A percentile compares a stretch with the other conserved stretches of the same genome.
Evolutionary conservation across 2,888 invertebrate genomes (phyloP).

Genomic region (Cantharis flavilabris): DNA sequence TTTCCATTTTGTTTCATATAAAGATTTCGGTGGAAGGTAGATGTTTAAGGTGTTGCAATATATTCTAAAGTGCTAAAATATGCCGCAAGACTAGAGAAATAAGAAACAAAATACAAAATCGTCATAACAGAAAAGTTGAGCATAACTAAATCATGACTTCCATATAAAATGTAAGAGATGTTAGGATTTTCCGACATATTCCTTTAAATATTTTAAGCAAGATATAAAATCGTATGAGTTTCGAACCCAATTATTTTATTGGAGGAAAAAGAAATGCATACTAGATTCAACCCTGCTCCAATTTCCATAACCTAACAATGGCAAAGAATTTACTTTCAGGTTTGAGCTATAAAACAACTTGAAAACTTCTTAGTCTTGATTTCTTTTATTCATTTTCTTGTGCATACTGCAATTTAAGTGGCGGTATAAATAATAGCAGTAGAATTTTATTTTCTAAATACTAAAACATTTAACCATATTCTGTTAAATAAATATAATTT

Average conservation of each 20-base stretch:
- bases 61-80: not conserved
- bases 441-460: not conserved
- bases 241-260: not conserved
- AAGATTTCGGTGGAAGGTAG: not conserved
- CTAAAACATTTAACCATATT: not conserved
- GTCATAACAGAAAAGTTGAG: not conserved
- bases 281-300: not conserved
- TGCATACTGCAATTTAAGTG: slow-evolving; percentile 4
- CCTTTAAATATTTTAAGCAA: not conserved
- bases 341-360: not conserved
- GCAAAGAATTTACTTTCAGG: not conserved
- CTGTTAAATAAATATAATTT: not conserved
- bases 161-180: not conserved
- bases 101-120: not conserved
- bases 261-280: not conserved
- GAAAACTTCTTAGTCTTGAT: slow-evolving; percentile 2
- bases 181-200: not conserved
- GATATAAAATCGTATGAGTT: not conserved
- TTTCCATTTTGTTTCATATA: not conserved
- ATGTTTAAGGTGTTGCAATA: not conserved
- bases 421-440: not conserved
- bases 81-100: not conserved
- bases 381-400: slow-evolving; percentile 4
- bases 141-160: not conserved
- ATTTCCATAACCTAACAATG: not conserved